Evolutionary conservation across 2,797 vertebrate genomes (phyloP), one percentile per base, ranked within the genome.

Genomic region (Myripristis murdjan): DNA sequence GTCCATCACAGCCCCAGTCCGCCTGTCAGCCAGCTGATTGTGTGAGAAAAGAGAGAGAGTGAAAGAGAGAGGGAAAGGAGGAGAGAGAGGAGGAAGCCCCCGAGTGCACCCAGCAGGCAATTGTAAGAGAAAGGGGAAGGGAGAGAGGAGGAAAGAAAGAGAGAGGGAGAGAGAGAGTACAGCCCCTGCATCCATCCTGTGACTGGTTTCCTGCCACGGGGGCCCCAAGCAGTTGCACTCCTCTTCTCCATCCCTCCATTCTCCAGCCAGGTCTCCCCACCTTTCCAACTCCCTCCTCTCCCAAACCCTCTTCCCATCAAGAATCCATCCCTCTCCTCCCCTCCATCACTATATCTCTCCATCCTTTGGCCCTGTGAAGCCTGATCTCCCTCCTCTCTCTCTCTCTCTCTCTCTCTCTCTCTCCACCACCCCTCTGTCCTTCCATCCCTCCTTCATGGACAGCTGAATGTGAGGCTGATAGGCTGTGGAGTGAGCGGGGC

Each of bases 1-100:
- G 92, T 94, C 90, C 90, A 94, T 95, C 94, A 95, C 86, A 81
- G 86, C 90, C 86, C 87, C 84, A 63, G 86, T 87, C 76, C 48
- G 67, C 88, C 89, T 94, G 93, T 93, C 94, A 91, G 91, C 76
- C 4, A 37, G 83, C 88, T 86, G 88, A 94, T 91, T 91, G 91
- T 90, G 88, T 82, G 83, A 87, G 86, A 90, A 90, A 85, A 88
- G 82, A 82, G 83, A 79, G 83, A 78, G 79, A 75, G 84, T 83
- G 57, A 54, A 49, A 20, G 37, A 52, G 55, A n/a, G 41, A 31
- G 26, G 43, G 11, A 24, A 54, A 57, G 28, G 57, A 64, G 66
- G 57, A 69, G 58, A 68, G 81, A 63, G 74, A 73, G 62, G 43
- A 39, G 72, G 72, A 85, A 84, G 76, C 79, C 56, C 73, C 43